Evolutionary conservation across 1,140 invertebrate genomes (phyloP), one percentile per base, ranked within the genome.

Genomic region (Dermatophagoides farinae): DNA sequence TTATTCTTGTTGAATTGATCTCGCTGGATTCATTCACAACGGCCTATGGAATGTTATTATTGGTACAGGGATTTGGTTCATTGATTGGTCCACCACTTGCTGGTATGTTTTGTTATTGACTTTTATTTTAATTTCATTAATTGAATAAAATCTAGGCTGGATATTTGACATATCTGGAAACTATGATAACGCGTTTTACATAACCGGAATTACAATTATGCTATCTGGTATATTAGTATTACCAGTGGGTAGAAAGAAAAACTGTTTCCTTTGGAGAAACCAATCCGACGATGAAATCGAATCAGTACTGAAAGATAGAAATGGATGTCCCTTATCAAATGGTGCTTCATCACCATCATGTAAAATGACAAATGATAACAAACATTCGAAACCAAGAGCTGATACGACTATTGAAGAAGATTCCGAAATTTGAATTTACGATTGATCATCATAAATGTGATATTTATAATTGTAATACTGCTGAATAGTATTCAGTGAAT

Each of bases 21-120:
- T 82, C 84, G 6, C 68, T 91, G 31, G 87, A 92, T 65, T 77
- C 82, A 67, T 89, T 95, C 68, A 86, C 88, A 0, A 88, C 86
- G 67, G 86, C 86, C 4, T 91, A 92, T 68, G 88, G 89, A 12
- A 73, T 92, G 60, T 71, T 91, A 40, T 72, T 89, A 55, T 74
- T 92, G 5, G 85, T 90, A 57, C 88, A 92, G 71, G 89, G 88
- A 5, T 72, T 90, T 41, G 86, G 85, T 0, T 87, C 89, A 70
- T 75, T 91, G 1, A 77, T 88, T 65, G 88, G 88, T 38, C 85
- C 88, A 47, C 86, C 88, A 12, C 68, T 91, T 40, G 86, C 83
- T 67, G 88, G 86, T 66, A 61, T 40, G 37, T 52, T 40, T 61
- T 16, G 2, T 54, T 31, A 55, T 39, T 62, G 18, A 47, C 25